phyloP scores from a whole-genome alignment of 1,140 invertebrate genomes.

The Steinernema feltiae region DNA sequence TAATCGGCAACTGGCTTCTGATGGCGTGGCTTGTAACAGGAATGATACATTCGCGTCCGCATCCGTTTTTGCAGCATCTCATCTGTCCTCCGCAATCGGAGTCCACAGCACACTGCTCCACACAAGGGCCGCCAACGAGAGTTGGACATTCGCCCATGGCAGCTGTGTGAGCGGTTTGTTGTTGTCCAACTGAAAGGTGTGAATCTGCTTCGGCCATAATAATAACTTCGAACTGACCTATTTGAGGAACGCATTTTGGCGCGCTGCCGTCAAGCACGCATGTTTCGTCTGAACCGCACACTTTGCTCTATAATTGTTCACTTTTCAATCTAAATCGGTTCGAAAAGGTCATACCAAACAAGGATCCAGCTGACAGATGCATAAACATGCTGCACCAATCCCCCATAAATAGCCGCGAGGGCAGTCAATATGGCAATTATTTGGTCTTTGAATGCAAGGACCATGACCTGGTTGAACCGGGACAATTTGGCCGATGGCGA shows the following conservation, averaged over 20 bases:
- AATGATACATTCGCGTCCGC: slow-evolving; percentile 45
- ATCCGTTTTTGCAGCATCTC: slow-evolving; percentile 48
- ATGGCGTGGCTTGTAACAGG: slow-evolving; percentile 37
- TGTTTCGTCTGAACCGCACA: slow-evolving; percentile 27
- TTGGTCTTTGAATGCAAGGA: slow-evolving; percentile 17
- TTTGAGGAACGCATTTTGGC: slow-evolving; percentile 25
- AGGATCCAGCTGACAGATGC: slow-evolving; percentile 40
- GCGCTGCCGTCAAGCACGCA: slow-evolving; percentile 22
- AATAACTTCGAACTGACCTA: slow-evolving; percentile 19
- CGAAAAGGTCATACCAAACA: slow-evolving; percentile 33
- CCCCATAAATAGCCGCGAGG: slow-evolving; percentile 39
- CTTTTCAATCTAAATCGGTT: neutral
- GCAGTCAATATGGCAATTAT: slow-evolving; percentile 33
- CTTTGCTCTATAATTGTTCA: slow-evolving; percentile 27
- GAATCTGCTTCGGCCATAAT: neutral
- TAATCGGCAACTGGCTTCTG: slow-evolving; percentile 30
- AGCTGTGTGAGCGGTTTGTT: neutral
- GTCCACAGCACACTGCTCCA: neutral
- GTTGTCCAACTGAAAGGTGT: neutral
- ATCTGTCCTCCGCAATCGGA: slow-evolving; percentile 17
- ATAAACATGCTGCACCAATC: slow-evolving; percentile 29
- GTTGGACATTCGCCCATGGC: slow-evolving; percentile 7
- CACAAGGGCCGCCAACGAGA: neutral
- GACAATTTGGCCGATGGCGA: neutral
- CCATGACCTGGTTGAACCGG: slow-evolving; percentile 5